Evolutionary conservation across 2,888 invertebrate species (phyloP).

Genomic region (Noctua janthina): DNA sequence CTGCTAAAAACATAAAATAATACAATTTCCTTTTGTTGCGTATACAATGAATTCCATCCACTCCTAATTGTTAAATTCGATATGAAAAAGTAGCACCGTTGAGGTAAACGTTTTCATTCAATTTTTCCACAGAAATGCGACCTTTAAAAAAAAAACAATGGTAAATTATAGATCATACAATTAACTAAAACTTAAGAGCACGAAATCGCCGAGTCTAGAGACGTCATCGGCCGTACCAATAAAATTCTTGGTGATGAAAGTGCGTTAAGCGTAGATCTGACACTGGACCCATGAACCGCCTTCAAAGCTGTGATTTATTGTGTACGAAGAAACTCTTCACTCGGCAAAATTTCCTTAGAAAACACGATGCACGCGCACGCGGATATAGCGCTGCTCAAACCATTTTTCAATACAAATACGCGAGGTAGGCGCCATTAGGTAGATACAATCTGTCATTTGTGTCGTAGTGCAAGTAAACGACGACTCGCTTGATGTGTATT

Average conservation of each 20-base stretch:
- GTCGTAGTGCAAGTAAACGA: background rate
- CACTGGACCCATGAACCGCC: background rate
- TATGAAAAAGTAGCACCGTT: constrained; percentile 2
- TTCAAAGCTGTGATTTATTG: background rate
- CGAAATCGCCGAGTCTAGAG: background rate
- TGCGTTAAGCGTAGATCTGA: background rate
- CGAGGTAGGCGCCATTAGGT: background rate
- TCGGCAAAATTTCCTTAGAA: background rate
- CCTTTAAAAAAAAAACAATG: no score
- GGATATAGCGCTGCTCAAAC: background rate
- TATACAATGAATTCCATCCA: background rate
- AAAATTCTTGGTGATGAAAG: background rate
- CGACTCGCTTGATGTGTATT: background rate
- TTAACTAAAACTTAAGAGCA: background rate
- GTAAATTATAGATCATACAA: no score
- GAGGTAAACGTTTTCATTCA: constrained; percentile 18
- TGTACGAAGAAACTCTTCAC: background rate
- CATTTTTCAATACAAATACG: background rate
- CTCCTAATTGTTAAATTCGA: constrained; percentile 16
- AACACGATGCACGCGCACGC: background rate
- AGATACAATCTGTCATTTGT: background rate
- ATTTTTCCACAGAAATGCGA: background rate
- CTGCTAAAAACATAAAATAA: background rate
- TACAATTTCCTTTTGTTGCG: background rate
- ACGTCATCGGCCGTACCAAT: background rate